Evolutionary conservation across 2,888 invertebrate genomes (phyloP).

Genomic region (Myathropa florea): DNA sequence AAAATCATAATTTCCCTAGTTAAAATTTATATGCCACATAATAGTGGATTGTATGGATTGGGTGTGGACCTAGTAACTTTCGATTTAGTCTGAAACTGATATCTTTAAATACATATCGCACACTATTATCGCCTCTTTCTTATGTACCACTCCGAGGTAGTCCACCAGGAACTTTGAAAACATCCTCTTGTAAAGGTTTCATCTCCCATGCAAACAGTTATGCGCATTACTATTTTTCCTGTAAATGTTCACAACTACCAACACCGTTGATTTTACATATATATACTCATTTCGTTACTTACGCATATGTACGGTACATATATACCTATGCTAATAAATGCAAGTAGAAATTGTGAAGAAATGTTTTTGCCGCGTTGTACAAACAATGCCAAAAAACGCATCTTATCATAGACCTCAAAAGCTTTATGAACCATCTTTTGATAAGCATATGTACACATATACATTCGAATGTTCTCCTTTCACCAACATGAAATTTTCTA

Average conservation of each 20-base stretch:
- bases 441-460: too few relatives aligned
- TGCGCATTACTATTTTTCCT: conserved; percentile 51
- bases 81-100: neutral
- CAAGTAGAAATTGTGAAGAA: neutral
- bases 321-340: too few relatives aligned
- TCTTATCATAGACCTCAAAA: too few relatives aligned
- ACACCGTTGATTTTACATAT: neutral
- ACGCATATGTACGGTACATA: neutral
- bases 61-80: too few relatives aligned
- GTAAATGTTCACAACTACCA: conserved; percentile 29
- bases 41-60: too few relatives aligned
- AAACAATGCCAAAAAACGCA: too few relatives aligned
- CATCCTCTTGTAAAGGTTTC: conserved; percentile 12
- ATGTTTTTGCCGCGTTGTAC: neutral
- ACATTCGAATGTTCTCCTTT: too few relatives aligned
- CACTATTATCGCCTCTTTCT: conserved; percentile 24
- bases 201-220: conserved; percentile 38
- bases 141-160: neutral
- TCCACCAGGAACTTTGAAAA: conserved; percentile 23
- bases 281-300: neutral
- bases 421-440: too few relatives aligned
- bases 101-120: conserved; percentile 23
- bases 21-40: too few relatives aligned
- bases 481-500: too few relatives aligned
- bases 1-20: too few relatives aligned